Evolutionary conservation across 2,888 invertebrate genomes (phyloP).

Genomic region (Sarcophaga variegata): DNA sequence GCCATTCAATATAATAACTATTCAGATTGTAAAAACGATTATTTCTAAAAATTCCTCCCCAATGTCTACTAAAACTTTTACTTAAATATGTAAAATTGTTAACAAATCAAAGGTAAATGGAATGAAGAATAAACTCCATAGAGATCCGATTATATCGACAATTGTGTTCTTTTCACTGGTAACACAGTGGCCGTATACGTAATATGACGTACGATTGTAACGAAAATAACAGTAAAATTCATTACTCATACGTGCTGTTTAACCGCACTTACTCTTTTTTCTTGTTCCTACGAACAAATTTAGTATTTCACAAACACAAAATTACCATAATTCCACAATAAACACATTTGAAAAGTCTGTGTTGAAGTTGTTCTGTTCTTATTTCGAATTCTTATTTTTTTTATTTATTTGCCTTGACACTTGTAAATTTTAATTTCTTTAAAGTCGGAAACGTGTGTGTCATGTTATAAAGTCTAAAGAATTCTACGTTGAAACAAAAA

Average conservation of each 20-base stretch:
- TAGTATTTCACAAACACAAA: neutral
- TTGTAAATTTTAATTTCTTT: neutral
- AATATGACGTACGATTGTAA: neutral
- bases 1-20: too few relatives aligned
- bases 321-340: conserved; percentile 22
- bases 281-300: neutral
- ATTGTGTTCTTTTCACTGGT: neutral
- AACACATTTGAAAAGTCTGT: neutral
- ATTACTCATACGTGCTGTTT: conserved; percentile 49
- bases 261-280: neutral
- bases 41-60: too few relatives aligned
- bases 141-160: neutral
- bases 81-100: too few relatives aligned
- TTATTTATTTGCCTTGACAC: neutral
- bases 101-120: too few relatives aligned
- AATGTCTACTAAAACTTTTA: too few relatives aligned
- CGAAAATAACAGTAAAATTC: neutral
- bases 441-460: conserved; percentile 3
- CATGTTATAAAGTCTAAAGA: conserved; percentile 17
- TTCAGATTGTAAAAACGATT: too few relatives aligned
- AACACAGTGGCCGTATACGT: conserved; percentile 35
- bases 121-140: too few relatives aligned
- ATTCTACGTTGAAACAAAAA: neutral
- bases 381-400: neutral
- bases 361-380: neutral